Evolutionary conservation across 2,797 vertebrate species (phyloP), one percentile per base, ranked within the genome.

Genomic region (Bufotes viridis): DNA sequence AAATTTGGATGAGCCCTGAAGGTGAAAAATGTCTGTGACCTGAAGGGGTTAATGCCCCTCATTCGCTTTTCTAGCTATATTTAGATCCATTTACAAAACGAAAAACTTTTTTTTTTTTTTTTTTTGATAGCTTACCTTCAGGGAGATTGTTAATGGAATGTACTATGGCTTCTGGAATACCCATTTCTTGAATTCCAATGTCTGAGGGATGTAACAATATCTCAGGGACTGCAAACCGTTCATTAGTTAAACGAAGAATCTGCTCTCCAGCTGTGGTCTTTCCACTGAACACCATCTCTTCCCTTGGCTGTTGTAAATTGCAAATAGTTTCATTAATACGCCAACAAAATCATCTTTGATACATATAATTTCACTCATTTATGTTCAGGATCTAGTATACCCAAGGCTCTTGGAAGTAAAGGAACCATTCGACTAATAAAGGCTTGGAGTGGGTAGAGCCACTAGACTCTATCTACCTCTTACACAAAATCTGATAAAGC

Each of bases 131-230:
- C 85, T 49, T 94, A 99, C 98, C 98, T 96, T 98, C 96, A 26
- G 98, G 98, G 93, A 99, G 96, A 26, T 97, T 97, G 91, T 96
- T 95, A 91, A 99, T 96, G 20, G 98, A 97, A 94, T 97, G 92
- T 82, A 98, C 97, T 86, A 99, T 96, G 89, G 98, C 96, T 94
- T 99, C 98, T 13, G 97, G 97, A 91, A 99, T 96, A 53, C 98
- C 98, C 97, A 96, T 99, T 94, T 99, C 98, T 94, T 98, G 98
- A 93, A 99, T 97, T 60, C 98, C 98, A 90, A 99, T 99, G 92
- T 99, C 98, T 0, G 98, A 97, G 34, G 98, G 98, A 91, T 98
- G 97, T 85, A 99, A 98, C 79, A 99, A 96, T 94, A 98, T 99
- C 93, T 99, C 98, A 26, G 98, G 98, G 87, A 99, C 97, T 18